Conservation (phyloP, 2,797 vertebrate genomes). For the Varecia variegata region DNA sequence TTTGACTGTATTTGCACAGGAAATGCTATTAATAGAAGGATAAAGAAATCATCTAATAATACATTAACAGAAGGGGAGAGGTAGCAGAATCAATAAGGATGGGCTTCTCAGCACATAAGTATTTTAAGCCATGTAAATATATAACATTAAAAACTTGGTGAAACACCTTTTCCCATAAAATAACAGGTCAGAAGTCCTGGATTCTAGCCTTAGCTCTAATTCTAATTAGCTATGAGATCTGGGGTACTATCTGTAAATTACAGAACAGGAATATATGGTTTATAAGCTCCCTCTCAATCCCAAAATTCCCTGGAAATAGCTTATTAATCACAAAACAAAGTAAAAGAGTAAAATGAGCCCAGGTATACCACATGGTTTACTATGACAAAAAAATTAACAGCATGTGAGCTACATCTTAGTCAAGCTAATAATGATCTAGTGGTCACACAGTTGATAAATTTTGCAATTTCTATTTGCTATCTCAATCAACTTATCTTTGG, state of each 20-base stretch:
- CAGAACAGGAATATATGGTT: not conserved
- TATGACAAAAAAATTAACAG: not conserved
- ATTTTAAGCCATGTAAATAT: not conserved
- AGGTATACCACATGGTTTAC: not conserved
- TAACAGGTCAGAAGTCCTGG: not conserved
- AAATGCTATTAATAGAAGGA: not conserved
- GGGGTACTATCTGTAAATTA: not conserved
- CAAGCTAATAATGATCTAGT: not conserved
- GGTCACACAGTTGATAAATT: not conserved
- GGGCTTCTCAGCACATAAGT: not conserved
- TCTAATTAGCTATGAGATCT: not conserved
- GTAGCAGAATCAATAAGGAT: accelerated
- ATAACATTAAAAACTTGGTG: not conserved
- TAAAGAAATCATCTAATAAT: not conserved
- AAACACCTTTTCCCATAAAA: not conserved
- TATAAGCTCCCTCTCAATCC: not conserved
- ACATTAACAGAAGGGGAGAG: not conserved
- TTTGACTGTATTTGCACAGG: not conserved
- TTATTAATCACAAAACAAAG: constrained; percentile 17
- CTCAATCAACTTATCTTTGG: not conserved
- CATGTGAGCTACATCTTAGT: not conserved
- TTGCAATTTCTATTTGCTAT: not conserved
- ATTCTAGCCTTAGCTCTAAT: not conserved
- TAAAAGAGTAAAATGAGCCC: not conserved
- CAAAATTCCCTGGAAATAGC: not conserved